These are phyloP conservation scores for Pimpla rufipes DNA, from an alignment of 2,888 invertebrate species.

Conservation along the genomic window DNA sequence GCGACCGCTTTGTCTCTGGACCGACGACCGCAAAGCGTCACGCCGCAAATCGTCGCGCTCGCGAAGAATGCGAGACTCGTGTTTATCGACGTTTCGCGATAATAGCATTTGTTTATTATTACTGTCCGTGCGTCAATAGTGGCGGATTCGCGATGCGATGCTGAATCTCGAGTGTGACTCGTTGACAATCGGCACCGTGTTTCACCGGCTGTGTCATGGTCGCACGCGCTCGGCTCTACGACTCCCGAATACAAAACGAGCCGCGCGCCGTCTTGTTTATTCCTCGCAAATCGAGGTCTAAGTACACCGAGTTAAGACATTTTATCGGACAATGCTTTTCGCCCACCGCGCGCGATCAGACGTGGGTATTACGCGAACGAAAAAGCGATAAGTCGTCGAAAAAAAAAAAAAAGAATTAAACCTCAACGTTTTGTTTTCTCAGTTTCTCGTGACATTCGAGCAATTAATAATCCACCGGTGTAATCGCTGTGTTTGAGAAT, in stretches of 20 bases:
- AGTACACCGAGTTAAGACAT: not conserved
- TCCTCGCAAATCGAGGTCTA: slow-evolving; percentile 22
- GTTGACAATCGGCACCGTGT: slow-evolving; percentile 60
- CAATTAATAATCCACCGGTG: not conserved
- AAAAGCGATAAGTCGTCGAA: not conserved
- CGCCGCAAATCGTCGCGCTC: too few species aligned
- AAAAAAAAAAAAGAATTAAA: not conserved
- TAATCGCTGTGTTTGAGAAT: too few species aligned
- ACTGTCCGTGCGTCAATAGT: slow-evolving; percentile 10
- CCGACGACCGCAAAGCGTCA: slow-evolving; percentile 1
- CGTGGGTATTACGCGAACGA: not conserved
- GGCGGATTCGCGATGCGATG: slow-evolving; percentile 14
- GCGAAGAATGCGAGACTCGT: not conserved
- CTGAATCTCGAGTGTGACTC: slow-evolving; percentile 35
- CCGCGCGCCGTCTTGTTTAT: slow-evolving; percentile 33
- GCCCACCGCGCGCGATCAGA: not conserved
- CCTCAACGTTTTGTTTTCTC: not conserved
- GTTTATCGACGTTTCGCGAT: slow-evolving; percentile 7
- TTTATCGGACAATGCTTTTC: not conserved
- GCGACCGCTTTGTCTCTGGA: not conserved
- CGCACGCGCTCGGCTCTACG: slow-evolving; percentile 68
- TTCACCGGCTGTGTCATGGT: slow-evolving; percentile 74
- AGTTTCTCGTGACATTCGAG: not conserved
- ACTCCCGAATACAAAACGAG: slow-evolving; percentile 74
- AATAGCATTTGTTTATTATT: slow-evolving; percentile 7